Conservation (phyloP, 2,888 invertebrate genomes). For the Acronicta alni region DNA sequence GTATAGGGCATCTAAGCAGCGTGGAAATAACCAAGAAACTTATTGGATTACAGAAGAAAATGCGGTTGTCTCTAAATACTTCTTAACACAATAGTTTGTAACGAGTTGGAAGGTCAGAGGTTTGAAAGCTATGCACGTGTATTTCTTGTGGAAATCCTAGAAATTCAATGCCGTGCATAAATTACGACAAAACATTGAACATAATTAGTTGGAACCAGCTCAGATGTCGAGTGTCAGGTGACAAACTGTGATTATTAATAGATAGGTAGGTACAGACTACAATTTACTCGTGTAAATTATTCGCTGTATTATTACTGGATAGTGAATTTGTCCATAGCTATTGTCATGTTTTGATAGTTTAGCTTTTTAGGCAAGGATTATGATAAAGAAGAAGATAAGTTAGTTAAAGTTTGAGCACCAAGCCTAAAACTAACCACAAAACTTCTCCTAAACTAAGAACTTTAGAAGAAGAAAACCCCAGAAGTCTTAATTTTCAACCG, state of each 20-base stretch:
- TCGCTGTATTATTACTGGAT: constrained; percentile 10
- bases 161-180: constrained; percentile 53
- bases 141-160: constrained; percentile 49
- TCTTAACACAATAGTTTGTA: constrained; percentile 44
- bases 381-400: constrained; percentile 4
- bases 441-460: constrained; percentile 19
- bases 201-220: constrained; percentile 42
- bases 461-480: constrained; percentile 24
- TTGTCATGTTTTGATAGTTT: constrained; percentile 8
- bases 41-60: constrained; percentile 66
- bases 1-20: constrained; percentile 96
- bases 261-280: constrained; percentile 22
- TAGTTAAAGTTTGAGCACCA: not conserved
- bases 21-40: constrained; percentile 88
- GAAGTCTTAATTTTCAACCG: constrained; percentile 14
- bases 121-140: constrained; percentile 51
- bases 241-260: constrained; percentile 35
- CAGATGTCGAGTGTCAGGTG: constrained; percentile 43
- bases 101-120: constrained; percentile 50
- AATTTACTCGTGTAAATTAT: constrained; percentile 36
- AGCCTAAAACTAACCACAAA: not conserved
- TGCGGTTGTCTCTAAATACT: constrained; percentile 53
- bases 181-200: constrained; percentile 43
- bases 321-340: not conserved
- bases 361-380: constrained; percentile 15